Evolutionary conservation across 2,113 vertebrate species (phyloP).

Genomic region (Atrichornis clamosus): DNA sequence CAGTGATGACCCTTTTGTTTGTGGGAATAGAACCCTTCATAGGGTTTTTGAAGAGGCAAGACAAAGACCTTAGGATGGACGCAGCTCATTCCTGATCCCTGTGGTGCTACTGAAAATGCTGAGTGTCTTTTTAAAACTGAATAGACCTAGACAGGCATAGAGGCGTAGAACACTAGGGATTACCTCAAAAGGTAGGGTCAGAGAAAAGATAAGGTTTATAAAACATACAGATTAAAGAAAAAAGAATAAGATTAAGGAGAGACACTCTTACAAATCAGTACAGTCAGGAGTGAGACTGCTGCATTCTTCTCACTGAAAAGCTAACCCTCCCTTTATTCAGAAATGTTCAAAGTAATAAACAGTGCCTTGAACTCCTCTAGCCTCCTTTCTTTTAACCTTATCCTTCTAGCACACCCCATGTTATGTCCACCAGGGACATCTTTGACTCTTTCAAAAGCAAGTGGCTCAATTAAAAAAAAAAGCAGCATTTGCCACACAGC

Average conservation of each 20-base stretch:
- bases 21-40: not conserved
- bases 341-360: slow-evolving; percentile 49
- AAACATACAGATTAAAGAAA: slow-evolving; percentile 41
- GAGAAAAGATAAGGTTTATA: slow-evolving; percentile 14
- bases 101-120: not conserved
- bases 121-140: not conserved
- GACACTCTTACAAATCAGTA: slow-evolving; percentile 24
- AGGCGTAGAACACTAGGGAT: not conserved
- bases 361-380: not conserved
- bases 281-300: not conserved
- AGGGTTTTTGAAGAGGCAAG: not conserved
- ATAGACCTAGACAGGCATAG: not conserved
- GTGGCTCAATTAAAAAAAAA: slow-evolving; percentile 55
- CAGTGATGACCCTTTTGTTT: not conserved
- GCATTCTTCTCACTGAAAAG: slow-evolving; percentile 39
- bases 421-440: slow-evolving; percentile 12
- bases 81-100: not conserved
- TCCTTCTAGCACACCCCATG: not conserved
- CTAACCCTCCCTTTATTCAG: slow-evolving; percentile 12
- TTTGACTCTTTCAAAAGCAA: not conserved
- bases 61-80: not conserved
- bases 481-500: not conserved
- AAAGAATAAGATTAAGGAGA: slow-evolving; percentile 32
- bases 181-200: not conserved
- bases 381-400: slow-evolving; percentile 7